Conservation (phyloP, 2,888 invertebrate species). For the Byasa hedistus region DNA sequence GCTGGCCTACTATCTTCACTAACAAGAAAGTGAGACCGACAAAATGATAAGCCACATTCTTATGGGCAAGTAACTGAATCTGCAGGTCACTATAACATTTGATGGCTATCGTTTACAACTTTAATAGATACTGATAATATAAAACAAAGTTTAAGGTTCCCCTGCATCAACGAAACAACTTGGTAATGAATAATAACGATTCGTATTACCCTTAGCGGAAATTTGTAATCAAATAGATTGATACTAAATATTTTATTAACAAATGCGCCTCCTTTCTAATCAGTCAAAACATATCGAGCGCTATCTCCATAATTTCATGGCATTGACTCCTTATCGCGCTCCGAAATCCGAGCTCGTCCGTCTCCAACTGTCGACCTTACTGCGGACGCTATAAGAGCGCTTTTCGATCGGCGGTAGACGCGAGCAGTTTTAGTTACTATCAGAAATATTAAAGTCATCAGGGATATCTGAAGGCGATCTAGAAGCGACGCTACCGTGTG, state of each 20-base stretch:
- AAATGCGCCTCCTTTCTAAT: conserved; percentile 10
- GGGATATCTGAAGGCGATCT: conserved; percentile 33
- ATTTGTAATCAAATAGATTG: too few species aligned
- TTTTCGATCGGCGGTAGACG: not conserved
- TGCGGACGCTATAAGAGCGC: not conserved
- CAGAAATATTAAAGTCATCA: conserved; percentile 19
- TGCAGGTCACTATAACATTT: too few species aligned
- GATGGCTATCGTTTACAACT: too few species aligned
- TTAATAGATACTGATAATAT: too few species aligned
- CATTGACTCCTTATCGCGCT: conserved; percentile 24
- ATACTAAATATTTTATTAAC: not conserved
- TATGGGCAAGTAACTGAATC: too few species aligned
- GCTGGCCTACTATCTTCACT: too few species aligned
- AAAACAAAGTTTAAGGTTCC: too few species aligned
- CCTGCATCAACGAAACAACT: too few species aligned
- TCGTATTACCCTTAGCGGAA: too few species aligned
- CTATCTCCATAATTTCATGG: conserved; percentile 12
- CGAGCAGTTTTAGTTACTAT: conserved; percentile 2
- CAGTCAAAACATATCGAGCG: conserved; percentile 21
- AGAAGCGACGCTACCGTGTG: conserved; percentile 41
- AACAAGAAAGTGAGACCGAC: too few species aligned
- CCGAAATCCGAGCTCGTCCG: not conserved
- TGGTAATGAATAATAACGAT: too few species aligned
- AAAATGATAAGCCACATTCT: too few species aligned
- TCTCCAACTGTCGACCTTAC: not conserved